phyloP scores from a whole-genome alignment of 2,113 vertebrate genomes.

The Oenanthe oenanthe region DNA sequence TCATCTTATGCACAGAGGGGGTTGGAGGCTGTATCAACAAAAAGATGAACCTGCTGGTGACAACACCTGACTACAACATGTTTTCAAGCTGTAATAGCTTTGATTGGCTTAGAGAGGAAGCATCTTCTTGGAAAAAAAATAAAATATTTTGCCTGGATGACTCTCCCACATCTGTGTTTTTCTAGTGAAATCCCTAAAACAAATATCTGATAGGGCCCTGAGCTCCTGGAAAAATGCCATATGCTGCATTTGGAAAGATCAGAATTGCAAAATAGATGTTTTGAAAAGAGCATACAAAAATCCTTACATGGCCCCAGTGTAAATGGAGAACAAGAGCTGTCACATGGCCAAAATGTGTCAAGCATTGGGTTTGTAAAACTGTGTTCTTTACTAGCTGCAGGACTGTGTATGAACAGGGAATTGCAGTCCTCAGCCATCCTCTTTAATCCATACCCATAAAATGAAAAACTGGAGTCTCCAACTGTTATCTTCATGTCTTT shows the following conservation, averaged over 20 bases:
- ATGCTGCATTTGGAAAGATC: constrained; percentile 1
- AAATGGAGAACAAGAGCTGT: not conserved
- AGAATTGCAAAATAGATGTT: constrained; percentile 16
- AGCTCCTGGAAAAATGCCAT: constrained; percentile 3
- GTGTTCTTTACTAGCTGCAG: not conserved
- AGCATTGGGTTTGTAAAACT: not conserved
- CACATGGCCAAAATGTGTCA: not conserved
- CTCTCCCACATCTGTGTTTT: constrained; percentile 22
- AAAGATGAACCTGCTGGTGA: not conserved
- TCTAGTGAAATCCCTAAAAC: constrained; percentile 35
- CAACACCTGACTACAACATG: not conserved
- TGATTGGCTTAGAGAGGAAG: not conserved
- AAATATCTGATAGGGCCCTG: not conserved
- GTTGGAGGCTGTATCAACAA: not conserved
- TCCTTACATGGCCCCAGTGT: not conserved
- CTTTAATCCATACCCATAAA: not conserved
- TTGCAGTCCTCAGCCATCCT: not conserved
- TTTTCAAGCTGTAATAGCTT: not conserved
- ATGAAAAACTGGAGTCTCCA: not conserved
- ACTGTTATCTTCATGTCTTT: not conserved
- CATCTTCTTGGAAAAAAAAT: not conserved
- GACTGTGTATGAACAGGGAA: not conserved
- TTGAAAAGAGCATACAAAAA: not conserved
- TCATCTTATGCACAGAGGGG: not conserved
- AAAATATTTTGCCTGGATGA: not conserved